These are phyloP conservation scores for Poecilobothrus nobilitatus DNA, from an alignment of 2,888 invertebrate genomes.

Conservation along the genomic window DNA sequence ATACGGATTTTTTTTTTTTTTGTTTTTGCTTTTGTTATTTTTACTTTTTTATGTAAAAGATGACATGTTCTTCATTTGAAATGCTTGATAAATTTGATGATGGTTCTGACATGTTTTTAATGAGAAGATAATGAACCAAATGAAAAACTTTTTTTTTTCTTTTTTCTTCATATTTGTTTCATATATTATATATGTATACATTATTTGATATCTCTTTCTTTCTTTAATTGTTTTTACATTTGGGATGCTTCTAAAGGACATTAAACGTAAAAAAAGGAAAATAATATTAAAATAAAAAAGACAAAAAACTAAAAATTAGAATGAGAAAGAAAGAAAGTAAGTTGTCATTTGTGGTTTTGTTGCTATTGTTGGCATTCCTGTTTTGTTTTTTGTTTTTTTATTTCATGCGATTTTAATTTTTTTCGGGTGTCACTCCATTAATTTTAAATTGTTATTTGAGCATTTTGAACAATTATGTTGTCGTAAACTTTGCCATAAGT, in stretches of 20 bases:
- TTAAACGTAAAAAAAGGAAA: too few relatives aligned
- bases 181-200: background rate
- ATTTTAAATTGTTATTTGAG: background rate
- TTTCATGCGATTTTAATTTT: background rate
- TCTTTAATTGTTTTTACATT: too few relatives aligned
- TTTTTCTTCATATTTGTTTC: background rate
- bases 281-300: background rate
- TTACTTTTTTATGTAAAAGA: background rate
- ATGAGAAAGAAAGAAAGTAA: background rate
- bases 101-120: constrained; percentile 3
- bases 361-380: too few relatives aligned
- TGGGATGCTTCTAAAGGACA: too few relatives aligned
- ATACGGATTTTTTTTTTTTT: too few relatives aligned
- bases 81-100: constrained; percentile 6
- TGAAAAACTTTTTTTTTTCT: background rate
- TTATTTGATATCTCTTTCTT: too few relatives aligned
- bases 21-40: too few relatives aligned
- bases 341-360: too few relatives aligned
- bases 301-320: background rate
- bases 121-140: constrained; percentile 6
- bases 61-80: background rate
- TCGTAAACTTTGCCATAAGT: background rate
- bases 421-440: constrained; percentile 2
- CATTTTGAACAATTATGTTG: constrained; percentile 4
- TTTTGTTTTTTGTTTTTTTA: background rate